phyloP scores from a whole-genome alignment of 2,797 vertebrate genomes.

The Todus mexicanus region DNA sequence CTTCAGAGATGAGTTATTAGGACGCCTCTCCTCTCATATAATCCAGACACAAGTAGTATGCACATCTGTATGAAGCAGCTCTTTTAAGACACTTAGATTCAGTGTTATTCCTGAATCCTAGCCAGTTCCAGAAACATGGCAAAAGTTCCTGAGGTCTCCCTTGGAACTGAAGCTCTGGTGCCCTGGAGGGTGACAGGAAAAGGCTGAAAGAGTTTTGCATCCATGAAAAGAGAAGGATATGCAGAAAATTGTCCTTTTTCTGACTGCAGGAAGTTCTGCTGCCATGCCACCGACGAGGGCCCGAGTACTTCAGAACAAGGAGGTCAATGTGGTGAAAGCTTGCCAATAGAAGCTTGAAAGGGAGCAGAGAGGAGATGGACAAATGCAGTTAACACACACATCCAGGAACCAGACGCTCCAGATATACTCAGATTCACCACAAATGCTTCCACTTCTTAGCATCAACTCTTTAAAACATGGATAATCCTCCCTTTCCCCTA shows the following conservation, averaged over 20 bases:
- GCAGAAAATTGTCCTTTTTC: not conserved
- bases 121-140: not conserved
- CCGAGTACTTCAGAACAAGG: not conserved
- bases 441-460: not conserved
- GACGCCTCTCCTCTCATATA: not conserved
- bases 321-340: not conserved
- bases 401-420: not conserved
- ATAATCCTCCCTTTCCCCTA: not conserved
- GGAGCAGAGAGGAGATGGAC: not conserved
- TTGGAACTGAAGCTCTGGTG: not conserved
- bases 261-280: not conserved
- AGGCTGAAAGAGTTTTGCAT: not conserved
- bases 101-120: not conserved
- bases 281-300: not conserved
- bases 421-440: not conserved
- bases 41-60: not conserved
- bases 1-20: not conserved
- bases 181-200: not conserved
- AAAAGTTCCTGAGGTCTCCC: not conserved
- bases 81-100: not conserved
- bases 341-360: not conserved
- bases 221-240: not conserved
- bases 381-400: not conserved
- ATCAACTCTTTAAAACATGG: not conserved
- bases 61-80: not conserved